These are phyloP conservation scores for Drosophila takahashii DNA, from an alignment of 1,140 invertebrate genomes.

Conservation along the genomic window DNA sequence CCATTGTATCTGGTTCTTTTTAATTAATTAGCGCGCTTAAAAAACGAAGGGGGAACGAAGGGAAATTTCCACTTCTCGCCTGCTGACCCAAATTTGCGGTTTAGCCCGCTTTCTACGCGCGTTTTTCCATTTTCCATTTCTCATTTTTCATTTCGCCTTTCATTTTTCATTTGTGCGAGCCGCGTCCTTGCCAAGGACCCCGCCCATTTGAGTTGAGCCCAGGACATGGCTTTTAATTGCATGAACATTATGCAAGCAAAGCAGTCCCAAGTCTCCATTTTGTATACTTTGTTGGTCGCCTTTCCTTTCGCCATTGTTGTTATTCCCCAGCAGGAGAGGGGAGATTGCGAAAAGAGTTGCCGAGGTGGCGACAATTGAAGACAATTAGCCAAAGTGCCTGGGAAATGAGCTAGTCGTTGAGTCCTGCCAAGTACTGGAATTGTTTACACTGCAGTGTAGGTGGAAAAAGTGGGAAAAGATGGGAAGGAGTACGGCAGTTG, in stretches of 20 bases:
- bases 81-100: conserved; percentile 68
- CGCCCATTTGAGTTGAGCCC: conserved; percentile 17
- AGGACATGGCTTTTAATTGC: conserved; percentile 74
- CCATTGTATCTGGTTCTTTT: conserved; percentile 52
- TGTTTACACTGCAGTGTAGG: conserved; percentile 28
- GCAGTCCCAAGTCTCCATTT: conserved; percentile 57
- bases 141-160: conserved; percentile 56
- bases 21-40: conserved; percentile 50
- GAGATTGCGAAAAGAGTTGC: conserved; percentile 33
- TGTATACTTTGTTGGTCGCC: conserved; percentile 46
- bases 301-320: conserved; percentile 33
- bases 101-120: conserved; percentile 27
- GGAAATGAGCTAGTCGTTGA: conserved; percentile 59
- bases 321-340: conserved; percentile 4
- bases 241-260: conserved; percentile 74
- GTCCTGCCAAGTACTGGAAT: conserved; percentile 29
- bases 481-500: conserved; percentile 9
- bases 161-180: conserved; percentile 54
- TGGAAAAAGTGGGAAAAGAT: background rate
- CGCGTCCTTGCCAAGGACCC: conserved; percentile 48
- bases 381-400: conserved; percentile 76
- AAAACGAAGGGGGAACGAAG: conserved; percentile 7
- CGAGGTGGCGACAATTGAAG: conserved; percentile 66
- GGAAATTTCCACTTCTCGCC: conserved; percentile 46
- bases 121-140: conserved; percentile 33